Base-by-base conservation (phyloP, 2,113 vertebrate species). In the Ophthalmolycus amberensis region DNA sequence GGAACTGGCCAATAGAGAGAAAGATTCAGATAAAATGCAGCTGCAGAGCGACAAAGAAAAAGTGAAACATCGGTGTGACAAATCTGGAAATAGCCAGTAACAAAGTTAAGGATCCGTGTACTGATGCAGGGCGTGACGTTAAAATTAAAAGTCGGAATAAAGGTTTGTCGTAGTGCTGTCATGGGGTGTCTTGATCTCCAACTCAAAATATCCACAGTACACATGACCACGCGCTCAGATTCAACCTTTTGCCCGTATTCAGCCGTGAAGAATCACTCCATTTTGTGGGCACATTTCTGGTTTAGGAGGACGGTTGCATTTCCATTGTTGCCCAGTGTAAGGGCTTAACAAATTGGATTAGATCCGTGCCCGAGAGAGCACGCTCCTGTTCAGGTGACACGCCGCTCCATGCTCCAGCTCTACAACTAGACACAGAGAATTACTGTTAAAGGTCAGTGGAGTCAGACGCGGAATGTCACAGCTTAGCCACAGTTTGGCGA, bases 311-410 rank as follows among this genome's bases (percentile, higher is more conserved):
- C 80, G 80, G 79, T 66, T 77, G 83, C 77, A 82, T 92, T 90
- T 87, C 84, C 73, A 86, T 90, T 93, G 92, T 92, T 78, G 83
- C 88, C 88, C 85, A 78, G 87, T 82, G 86, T 87, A 85, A 79
- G 82, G 75, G 86, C 83, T 93, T 90, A 91, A 90, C 94, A 94
- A 94, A 93, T 85, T 86, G 94, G 93, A 95, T 95, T 94, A 94
- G 88, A 89, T 79, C 56, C 78, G 29, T 75, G 85, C 88, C 92
- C 70, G 56, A 72, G 89, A 91, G 90, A 93, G 77, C 79, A 76
- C 83, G 85, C 83, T 85, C 83, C 71, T 78, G 79, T 79, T 92
- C 93, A 92, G 90, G 93, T 94, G 91, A 89, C 86, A 79, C 85
- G 71, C 77, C 18, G 72, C 70, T 79, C 79, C 46, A 42, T 73